phyloP scores from a whole-genome alignment of 2,797 vertebrate species.

The Martes flavigula region DNA sequence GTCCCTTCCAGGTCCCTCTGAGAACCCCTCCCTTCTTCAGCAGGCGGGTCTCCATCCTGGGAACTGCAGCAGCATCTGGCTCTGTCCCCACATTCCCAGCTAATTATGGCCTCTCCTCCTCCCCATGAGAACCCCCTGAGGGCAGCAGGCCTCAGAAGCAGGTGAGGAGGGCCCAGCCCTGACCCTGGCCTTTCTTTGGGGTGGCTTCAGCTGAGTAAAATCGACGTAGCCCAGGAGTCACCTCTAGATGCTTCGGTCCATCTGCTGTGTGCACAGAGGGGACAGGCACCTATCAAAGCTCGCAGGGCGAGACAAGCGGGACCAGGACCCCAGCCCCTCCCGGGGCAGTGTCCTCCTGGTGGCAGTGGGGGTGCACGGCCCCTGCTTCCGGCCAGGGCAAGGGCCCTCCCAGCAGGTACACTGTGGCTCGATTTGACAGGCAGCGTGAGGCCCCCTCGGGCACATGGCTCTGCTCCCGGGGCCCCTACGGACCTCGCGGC shows the following conservation, averaged over 20 bases:
- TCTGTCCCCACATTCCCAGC: slow-evolving; percentile 37
- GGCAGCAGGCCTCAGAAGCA: slow-evolving; percentile 19
- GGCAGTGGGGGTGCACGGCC: neutral
- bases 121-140: slow-evolving; percentile 65
- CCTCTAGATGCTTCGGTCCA: neutral
- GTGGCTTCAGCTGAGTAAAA: neutral
- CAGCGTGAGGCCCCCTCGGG: neutral
- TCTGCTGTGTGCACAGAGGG: neutral
- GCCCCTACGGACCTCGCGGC: neutral
- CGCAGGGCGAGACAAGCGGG: neutral
- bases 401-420: neutral
- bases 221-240: neutral
- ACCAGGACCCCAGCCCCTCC: neutral
- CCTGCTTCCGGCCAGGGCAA: neutral
- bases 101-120: slow-evolving; percentile 65
- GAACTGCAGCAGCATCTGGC: slow-evolving; percentile 14
- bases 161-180: neutral
- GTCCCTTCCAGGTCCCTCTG: neutral
- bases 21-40: neutral
- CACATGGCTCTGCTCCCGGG: neutral
- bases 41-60: slow-evolving; percentile 48
- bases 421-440: neutral
- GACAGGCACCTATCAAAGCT: neutral
- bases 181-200: neutral
- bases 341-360: neutral